Percentiles rank a stretch among this genome's conserved stretches.
Evolutionary conservation across 2,888 invertebrate genomes (phyloP).

Genomic region (Cryptophagus acutangulus): DNA sequence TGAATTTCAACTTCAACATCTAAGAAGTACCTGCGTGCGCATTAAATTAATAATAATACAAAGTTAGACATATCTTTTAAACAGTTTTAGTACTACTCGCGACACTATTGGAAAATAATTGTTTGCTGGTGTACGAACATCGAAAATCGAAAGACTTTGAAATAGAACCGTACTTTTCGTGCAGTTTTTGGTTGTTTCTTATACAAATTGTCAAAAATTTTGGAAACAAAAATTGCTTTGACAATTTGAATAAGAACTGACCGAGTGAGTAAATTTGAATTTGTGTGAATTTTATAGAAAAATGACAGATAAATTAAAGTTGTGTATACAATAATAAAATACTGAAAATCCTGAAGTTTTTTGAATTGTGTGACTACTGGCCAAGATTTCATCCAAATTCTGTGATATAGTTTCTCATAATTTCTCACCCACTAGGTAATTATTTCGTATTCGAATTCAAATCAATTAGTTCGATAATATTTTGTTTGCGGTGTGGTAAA

Average conservation of each 20-base stretch:
- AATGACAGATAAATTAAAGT: conserved; percentile 6
- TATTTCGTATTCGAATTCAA: too few species aligned
- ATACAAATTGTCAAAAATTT: conserved; percentile 3
- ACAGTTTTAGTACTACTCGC: conserved; percentile 24
- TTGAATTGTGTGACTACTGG: too few species aligned
- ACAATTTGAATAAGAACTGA: conserved; percentile 6
- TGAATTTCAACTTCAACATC: background rate
- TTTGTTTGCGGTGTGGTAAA: too few species aligned
- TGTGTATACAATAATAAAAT: too few species aligned
- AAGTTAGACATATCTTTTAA: conserved; percentile 23
- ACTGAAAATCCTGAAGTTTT: too few species aligned
- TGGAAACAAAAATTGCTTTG: background rate
- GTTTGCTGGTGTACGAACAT: conserved; percentile 13
- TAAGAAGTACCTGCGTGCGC: conserved; percentile 4
- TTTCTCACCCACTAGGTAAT: conserved; percentile 17
- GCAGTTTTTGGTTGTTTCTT: background rate
- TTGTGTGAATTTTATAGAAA: too few species aligned
- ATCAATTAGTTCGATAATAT: too few species aligned
- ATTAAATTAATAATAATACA: conserved; percentile 23
- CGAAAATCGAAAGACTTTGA: too few species aligned
- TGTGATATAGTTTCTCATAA: too few species aligned
- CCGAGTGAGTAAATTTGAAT: background rate
- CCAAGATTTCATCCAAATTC: background rate
- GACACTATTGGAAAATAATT: conserved; percentile 24
- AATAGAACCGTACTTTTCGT: background rate